Evolutionary conservation across 2,888 invertebrate genomes (phyloP).

Genomic region (Heliconius sara): DNA sequence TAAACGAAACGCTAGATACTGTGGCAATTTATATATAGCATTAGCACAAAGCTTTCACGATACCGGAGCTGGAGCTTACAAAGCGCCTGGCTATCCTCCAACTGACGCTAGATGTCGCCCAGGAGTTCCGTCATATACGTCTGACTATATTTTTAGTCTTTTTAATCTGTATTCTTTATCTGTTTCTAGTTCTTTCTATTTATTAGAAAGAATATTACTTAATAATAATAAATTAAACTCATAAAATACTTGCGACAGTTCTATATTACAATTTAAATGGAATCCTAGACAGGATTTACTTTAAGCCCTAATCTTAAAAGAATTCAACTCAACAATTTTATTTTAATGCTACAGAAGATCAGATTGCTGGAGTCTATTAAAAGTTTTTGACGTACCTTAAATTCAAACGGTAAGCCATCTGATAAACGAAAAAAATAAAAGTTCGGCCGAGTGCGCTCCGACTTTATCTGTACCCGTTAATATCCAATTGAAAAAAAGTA

Average conservation of each 20-base stretch:
- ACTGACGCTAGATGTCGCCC: slow-evolving; percentile 65
- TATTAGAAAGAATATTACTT: neutral
- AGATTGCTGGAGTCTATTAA: slow-evolving; percentile 80
- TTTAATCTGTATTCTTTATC: slow-evolving; percentile 22
- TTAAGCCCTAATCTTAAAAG: slow-evolving; percentile 26
- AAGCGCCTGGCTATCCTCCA: slow-evolving; percentile 72
- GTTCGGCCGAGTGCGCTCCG: slow-evolving; percentile 61
- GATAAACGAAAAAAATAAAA: slow-evolving; percentile 73
- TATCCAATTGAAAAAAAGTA: slow-evolving; percentile 81
- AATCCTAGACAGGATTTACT: slow-evolving; percentile 18
- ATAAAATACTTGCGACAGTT: neutral
- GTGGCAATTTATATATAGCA: slow-evolving; percentile 53
- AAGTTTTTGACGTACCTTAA: slow-evolving; percentile 81
- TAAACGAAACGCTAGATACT: slow-evolving; percentile 44
- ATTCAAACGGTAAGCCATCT: slow-evolving; percentile 82
- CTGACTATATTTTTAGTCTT: slow-evolving; percentile 18
- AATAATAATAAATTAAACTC: neutral
- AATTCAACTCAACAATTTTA: slow-evolving; percentile 57
- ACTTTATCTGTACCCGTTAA: slow-evolving; percentile 81
- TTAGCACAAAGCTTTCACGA: slow-evolving; percentile 62
- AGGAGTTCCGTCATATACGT: slow-evolving; percentile 39
- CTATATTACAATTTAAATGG: slow-evolving; percentile 3
- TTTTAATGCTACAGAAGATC: slow-evolving; percentile 71
- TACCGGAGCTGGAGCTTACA: slow-evolving; percentile 70
- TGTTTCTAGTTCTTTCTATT: neutral